Evolutionary conservation across 92 coral and sea anemone genomes (phyloP).

Genomic region (Palythoa grandis): DNA sequence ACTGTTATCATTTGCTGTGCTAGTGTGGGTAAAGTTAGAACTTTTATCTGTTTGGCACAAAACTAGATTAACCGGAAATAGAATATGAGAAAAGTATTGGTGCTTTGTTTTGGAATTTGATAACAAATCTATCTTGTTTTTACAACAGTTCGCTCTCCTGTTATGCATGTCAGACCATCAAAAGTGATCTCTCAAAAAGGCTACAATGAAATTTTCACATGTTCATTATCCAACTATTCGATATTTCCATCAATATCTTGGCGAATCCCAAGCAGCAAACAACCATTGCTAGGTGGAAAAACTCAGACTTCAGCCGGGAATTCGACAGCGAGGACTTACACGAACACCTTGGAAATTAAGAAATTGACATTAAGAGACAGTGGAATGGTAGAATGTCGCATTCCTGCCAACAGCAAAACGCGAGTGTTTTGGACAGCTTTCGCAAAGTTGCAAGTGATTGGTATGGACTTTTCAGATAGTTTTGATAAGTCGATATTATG

Average conservation of each 20-base stretch:
- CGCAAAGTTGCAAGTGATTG: conserved; percentile 31
- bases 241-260: conserved; percentile 16
- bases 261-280: conserved; percentile 23
- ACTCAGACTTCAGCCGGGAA: neutral
- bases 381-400: conserved; percentile 27
- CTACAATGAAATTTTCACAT: conserved; percentile 30
- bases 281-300: conserved; percentile 7
- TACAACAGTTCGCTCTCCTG: neutral
- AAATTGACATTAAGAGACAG: neutral
- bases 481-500: neutral
- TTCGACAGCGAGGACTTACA: neutral
- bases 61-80: too few relatives aligned
- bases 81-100: too few relatives aligned
- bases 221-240: conserved; percentile 1
- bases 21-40: too few relatives aligned
- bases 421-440: conserved; percentile 40
- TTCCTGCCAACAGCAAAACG: neutral
- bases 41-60: too few relatives aligned
- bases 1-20: too few relatives aligned
- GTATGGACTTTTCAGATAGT: neutral
- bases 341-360: conserved; percentile 21
- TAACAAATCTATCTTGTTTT: neutral
- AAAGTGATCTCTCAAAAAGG: conserved; percentile 28
- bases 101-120: too few relatives aligned
- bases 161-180: neutral